Percentiles rank a stretch among this genome's conserved stretches.
phyloP scores from a whole-genome alignment of 2,113 vertebrate genomes.

The Copsychus sechellarum region DNA sequence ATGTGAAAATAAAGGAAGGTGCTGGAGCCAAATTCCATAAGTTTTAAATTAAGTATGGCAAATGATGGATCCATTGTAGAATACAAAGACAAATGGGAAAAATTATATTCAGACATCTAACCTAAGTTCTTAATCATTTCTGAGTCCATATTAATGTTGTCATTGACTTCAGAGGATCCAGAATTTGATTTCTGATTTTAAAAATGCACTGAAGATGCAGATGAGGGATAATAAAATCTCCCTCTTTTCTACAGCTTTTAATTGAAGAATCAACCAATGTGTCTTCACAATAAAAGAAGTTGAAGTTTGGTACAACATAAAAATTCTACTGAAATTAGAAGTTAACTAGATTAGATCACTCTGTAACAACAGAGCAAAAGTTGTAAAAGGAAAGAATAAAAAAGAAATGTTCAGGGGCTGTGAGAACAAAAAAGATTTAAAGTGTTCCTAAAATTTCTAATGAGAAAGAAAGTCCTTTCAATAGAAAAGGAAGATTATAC shows the following conservation, averaged over 20 bases:
- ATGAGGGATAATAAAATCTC: neutral
- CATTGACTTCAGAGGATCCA: neutral
- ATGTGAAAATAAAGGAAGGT: constrained; percentile 6
- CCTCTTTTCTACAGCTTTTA: neutral
- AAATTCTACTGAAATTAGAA: neutral
- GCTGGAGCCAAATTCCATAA: neutral
- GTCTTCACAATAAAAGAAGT: neutral
- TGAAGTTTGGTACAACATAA: neutral
- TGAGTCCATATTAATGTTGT: neutral
- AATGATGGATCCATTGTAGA: neutral
- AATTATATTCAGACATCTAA: neutral
- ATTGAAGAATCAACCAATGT: neutral
- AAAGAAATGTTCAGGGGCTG: neutral
- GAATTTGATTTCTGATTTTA: neutral
- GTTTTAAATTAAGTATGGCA: neutral
- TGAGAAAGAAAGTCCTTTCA: constrained; percentile 20
- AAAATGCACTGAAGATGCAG: neutral
- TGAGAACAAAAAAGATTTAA: constrained; percentile 9
- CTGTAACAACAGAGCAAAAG: neutral
- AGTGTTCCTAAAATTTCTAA: constrained; percentile 1
- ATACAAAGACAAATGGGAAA: neutral
- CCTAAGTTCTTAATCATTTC: neutral
- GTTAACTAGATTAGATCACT: neutral
- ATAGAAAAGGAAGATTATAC: constrained; percentile 26
- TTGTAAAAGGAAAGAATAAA: neutral